Evolutionary conservation across 2,113 vertebrate genomes (phyloP).

Genomic region (Muntiacus muntjak): DNA sequence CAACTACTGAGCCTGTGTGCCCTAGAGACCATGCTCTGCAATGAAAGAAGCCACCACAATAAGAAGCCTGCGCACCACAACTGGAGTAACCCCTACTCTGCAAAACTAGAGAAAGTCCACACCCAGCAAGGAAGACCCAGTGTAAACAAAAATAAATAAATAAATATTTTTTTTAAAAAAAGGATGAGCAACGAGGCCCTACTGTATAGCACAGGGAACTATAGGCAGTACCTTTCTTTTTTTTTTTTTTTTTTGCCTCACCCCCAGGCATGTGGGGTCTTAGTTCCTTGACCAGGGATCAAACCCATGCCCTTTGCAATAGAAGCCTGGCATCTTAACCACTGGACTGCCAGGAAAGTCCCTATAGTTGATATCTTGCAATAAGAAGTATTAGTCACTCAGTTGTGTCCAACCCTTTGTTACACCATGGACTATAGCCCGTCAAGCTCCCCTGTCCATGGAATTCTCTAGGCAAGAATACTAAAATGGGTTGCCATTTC

Average conservation of each 20-base stretch:
- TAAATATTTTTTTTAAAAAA: neutral
- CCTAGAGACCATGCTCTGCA: neutral
- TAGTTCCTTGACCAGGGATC: neutral
- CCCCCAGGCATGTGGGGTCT: neutral
- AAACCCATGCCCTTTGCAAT: neutral
- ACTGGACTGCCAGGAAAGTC: neutral
- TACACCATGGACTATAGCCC: neutral
- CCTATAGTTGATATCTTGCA: neutral
- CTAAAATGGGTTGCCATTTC: neutral
- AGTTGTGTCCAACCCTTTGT: neutral
- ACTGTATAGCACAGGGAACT: neutral
- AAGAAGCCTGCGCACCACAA: fast-evolving
- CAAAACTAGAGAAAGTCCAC: neutral
- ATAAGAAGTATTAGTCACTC: neutral
- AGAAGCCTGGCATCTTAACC: neutral
- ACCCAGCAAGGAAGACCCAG: neutral
- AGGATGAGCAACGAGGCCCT: neutral
- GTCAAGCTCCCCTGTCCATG: neutral
- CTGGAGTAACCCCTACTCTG: neutral
- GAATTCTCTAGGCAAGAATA: neutral
- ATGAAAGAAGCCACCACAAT: neutral
- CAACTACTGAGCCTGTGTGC: neutral
- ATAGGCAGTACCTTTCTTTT: neutral
- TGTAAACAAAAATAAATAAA: neutral
- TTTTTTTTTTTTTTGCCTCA: neutral